phyloP scores from a whole-genome alignment of 2,113 vertebrate genomes.

The Coregonus clupeaformis region DNA sequence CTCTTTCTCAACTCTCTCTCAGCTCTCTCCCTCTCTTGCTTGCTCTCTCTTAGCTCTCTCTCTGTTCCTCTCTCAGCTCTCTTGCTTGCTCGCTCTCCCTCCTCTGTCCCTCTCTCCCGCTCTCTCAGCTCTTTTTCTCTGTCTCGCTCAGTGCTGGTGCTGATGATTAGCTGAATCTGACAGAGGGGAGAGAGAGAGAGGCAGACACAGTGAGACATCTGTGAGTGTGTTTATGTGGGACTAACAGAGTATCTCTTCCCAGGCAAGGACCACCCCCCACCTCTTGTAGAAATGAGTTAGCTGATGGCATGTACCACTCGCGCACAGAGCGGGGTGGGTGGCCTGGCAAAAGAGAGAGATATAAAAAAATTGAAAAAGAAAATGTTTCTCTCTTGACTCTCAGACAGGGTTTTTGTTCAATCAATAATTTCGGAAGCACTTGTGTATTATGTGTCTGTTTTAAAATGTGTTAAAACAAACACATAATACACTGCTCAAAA shows the following conservation, averaged over 20 bases:
- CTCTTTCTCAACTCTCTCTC: too few relatives aligned
- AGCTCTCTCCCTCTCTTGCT: too few relatives aligned
- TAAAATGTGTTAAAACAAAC: neutral
- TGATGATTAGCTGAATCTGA: too few relatives aligned
- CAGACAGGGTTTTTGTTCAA: neutral
- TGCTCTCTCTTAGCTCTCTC: too few relatives aligned
- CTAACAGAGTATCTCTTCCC: constrained; percentile 52
- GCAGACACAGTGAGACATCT: constrained; percentile 52
- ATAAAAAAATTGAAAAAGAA: neutral
- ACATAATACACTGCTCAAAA: too few relatives aligned
- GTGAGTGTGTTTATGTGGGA: constrained; percentile 65
- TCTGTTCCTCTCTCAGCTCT: too few relatives aligned
- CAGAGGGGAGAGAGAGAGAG: constrained; percentile 14
- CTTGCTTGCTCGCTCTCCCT: neutral
- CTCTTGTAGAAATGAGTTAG: constrained; percentile 53
- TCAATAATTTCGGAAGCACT: neutral
- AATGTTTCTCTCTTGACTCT: neutral
- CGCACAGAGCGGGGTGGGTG: constrained; percentile 53
- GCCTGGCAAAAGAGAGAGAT: constrained; percentile 27
- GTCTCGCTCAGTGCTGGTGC: too few relatives aligned
- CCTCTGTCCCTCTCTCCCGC: constrained; percentile 21
- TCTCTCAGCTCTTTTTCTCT: neutral
- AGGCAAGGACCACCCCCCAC: constrained; percentile 60
- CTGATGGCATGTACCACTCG: constrained; percentile 69
- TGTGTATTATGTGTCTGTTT: neutral